These are phyloP conservation scores for Xiphophorus birchmanni DNA, from an alignment of 2,797 vertebrate species.

Conservation along the genomic window DNA sequence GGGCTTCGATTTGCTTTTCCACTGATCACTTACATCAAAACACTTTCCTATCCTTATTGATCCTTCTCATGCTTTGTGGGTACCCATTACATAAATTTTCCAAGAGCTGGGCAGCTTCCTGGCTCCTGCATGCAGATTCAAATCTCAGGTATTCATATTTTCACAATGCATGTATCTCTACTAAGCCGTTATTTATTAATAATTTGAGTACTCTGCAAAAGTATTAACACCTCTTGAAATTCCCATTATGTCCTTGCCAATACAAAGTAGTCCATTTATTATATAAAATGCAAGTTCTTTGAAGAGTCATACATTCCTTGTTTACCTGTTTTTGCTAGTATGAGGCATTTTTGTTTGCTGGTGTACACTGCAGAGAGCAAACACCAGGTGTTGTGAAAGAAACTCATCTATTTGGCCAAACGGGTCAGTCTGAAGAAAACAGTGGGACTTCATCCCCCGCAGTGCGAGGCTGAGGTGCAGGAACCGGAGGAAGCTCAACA, in stretches of 20 bases:
- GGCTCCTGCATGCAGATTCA: not conserved
- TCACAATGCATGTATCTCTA: not conserved
- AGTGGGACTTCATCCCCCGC: conserved; percentile 29
- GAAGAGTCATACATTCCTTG: not conserved
- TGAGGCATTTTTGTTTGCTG: not conserved
- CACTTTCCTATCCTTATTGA: not conserved
- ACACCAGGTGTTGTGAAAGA: conserved; percentile 33
- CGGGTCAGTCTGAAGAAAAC: conserved; percentile 46
- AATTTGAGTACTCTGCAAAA: not conserved
- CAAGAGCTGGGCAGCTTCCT: not conserved
- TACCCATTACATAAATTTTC: not conserved
- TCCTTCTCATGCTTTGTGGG: not conserved
- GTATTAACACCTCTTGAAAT: not conserved
- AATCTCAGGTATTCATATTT: not conserved
- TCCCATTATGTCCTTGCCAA: not conserved
- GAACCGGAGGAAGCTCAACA: conserved; percentile 34
- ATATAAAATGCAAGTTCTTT: not conserved
- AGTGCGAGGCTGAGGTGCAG: conserved; percentile 47
- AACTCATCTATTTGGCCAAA: conserved; percentile 47
- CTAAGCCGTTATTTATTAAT: not conserved
- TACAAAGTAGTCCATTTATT: not conserved
- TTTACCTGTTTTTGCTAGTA: not conserved
- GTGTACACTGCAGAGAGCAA: conserved; percentile 33
- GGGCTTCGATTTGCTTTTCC: not conserved
- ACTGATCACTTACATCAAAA: not conserved